Base-by-base conservation (phyloP, 1,140 invertebrate genomes). In the Scaptomyza hsui region DNA sequence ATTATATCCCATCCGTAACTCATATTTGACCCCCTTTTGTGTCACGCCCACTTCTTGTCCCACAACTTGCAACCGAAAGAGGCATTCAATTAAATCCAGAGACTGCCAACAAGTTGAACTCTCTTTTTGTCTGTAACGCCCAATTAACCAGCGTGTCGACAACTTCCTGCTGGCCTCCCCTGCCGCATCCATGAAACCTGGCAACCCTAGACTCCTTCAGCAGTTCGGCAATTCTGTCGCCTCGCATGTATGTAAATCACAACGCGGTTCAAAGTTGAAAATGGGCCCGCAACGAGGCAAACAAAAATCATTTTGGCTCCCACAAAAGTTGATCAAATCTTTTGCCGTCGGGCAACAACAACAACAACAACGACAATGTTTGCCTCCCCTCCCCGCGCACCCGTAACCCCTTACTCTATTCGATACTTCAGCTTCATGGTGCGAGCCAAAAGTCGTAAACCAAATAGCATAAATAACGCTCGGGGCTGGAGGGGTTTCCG, bases 301-400 rank as follows among this genome's bases (percentile, higher is more conserved):
- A 72, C 68, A 60, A 78, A 81, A 81, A 81, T 81, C 78, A 37
- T 69, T 29, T 82, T 70, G 60, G 57, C 55, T 65, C 45, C 69
- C 73, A 77, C 62, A 61, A 81, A 81, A 82, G 78, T 82, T 81
- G 78, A 81, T 81, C 78, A 81, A 81, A 81, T 81, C 78, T 81
- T 77, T 18, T 35, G 49, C 61, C 68, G 4, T 1, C 35, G 49
- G 67, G 53, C 44, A 39, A 10, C 48, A 41, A 47, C n/a, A 13
- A 49, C 64, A 47, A 48, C 56, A 67, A 44, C 16, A 24, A 45
- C 60, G 53, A 29, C 21, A 29, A 7, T 10, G 1, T 5, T 10
- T 0, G 1, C 41, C 13, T 4, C 18, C 16, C 15, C 6, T 18
- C 19, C 7, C n/a, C n/a, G n/a, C 5, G 19, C 4, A 9, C 18